Base-by-base conservation (phyloP, 1,140 invertebrate genomes). In the Armadillidium nasatum region DNA sequence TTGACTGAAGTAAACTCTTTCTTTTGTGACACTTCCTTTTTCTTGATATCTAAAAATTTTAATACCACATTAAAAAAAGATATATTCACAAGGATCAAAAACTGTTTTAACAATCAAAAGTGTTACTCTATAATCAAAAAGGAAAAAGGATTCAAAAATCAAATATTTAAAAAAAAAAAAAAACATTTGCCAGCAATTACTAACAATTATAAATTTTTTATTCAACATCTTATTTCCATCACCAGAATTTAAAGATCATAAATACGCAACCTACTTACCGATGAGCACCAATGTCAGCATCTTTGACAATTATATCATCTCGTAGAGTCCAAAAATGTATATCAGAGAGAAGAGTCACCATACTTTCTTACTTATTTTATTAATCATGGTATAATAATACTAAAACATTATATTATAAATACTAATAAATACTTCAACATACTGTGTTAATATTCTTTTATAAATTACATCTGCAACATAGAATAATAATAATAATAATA, bases 241-340 rank as follows among this genome's bases (percentile, higher is more conserved):
- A 73, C 4, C 1, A 50, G 13, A 19, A 66, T 73, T 73, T 13
- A 15, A 73, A 50, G 11, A 4, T 15, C 44, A 66, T n/a, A n/a
- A 43, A 15, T 43, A 44, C 4, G 13, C n/a, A 21, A 19, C 7
- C 11, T 33, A 33, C 83, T 80, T 85, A 91, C 87, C 88, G 88
- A 82, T 88, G 90, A 67, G 88, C 88, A 69, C 89, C 89, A 82
- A 89, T 88, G 85, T 91, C 90, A 46, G 87, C 88, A 82, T 88
- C 86, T 83, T 89, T 88, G 81, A 91, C 88, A 81, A 84, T 84
- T 80, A 89, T 85, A 81, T 90, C 88, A 82, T 91, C 89, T 82
- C 87, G 87, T 68, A 89, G 87, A 44, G 87, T 90, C 89, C 89
- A 91, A 82, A 91, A 88, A 83, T 89, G 88, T 77, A 89, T 85